A percentile compares a stretch with the other conserved stretches of the same genome.
phyloP scores from a whole-genome alignment of 2,888 invertebrate species.

The Sepiola atlantica region DNA sequence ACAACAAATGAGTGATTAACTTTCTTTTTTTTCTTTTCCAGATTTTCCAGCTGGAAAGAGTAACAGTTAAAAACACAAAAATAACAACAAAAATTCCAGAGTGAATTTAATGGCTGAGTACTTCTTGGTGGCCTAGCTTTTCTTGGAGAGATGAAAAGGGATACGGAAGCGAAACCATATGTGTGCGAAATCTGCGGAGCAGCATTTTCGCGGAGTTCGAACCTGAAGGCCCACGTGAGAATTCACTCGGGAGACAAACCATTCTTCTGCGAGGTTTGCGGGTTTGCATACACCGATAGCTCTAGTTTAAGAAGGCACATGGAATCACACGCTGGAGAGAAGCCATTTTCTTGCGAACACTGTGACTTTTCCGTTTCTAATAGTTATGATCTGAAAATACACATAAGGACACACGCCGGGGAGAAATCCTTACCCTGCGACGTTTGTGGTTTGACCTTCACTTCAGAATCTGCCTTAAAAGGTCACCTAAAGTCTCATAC shows the following conservation, averaged over 20 bases:
- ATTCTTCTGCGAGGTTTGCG: background rate
- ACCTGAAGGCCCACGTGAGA: background rate
- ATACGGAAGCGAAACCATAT: background rate
- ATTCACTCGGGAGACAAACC: background rate
- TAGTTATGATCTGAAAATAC: slow-evolving; percentile 55
- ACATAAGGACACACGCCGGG: slow-evolving; percentile 60
- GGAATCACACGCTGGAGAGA: background rate
- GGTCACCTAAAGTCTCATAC: slow-evolving; percentile 58
- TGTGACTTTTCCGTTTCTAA: background rate
- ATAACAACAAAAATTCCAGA: background rate
- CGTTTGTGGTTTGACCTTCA: slow-evolving; percentile 55
- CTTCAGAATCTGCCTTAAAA: slow-evolving; percentile 57
- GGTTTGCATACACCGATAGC: background rate
- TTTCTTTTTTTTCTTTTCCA: background rate
- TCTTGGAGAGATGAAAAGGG: background rate
- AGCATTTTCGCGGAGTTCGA: background rate
- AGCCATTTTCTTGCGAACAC: background rate
- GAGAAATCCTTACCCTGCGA: slow-evolving; percentile 59
- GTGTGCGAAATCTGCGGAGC: background rate
- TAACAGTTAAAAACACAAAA: too few relatives aligned
- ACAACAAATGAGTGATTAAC: too few relatives aligned
- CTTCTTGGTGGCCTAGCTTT: background rate
- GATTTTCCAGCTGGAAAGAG: background rate
- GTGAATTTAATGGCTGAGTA: background rate
- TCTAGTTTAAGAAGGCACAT: background rate